Percentiles rank a stretch among this genome's conserved stretches.
phyloP scores from a whole-genome alignment of 2,113 vertebrate genomes.

The Epinephelus lanceolatus region DNA sequence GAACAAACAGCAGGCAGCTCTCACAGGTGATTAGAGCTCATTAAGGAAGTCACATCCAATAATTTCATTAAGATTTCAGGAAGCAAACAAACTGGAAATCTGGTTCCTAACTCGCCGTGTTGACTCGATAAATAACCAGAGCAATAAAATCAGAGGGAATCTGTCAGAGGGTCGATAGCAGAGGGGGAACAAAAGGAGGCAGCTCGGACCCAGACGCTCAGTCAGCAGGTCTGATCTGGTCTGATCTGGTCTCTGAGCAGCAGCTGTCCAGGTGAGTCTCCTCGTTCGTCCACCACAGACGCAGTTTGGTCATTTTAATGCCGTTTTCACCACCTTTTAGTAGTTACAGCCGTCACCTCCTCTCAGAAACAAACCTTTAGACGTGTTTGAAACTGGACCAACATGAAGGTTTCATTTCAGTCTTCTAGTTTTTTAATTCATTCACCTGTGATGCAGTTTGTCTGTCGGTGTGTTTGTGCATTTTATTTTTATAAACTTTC shows the following conservation, averaged over 20 bases:
- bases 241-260: conserved; percentile 26
- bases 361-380: too few species aligned
- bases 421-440: too few species aligned
- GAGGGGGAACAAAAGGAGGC: conserved; percentile 61
- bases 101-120: conserved; percentile 48
- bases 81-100: conserved; percentile 61
- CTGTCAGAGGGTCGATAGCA: conserved; percentile 40
- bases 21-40: conserved; percentile 61
- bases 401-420: too few species aligned
- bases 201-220: not conserved
- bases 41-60: conserved; percentile 73
- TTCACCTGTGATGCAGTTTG: too few species aligned
- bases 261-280: conserved; percentile 58
- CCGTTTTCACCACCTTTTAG: too few species aligned
- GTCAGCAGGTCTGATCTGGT: conserved; percentile 34
- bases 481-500: too few species aligned
- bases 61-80: conserved; percentile 67
- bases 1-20: conserved; percentile 57
- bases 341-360: too few species aligned
- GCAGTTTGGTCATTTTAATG: too few species aligned
- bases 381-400: too few species aligned
- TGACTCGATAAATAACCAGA: conserved; percentile 75
- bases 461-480: too few species aligned
- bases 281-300: not conserved
- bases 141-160: conserved; percentile 64